phyloP scores from a whole-genome alignment of 2,888 invertebrate species.

The Koerneria pararmatus region DNA sequence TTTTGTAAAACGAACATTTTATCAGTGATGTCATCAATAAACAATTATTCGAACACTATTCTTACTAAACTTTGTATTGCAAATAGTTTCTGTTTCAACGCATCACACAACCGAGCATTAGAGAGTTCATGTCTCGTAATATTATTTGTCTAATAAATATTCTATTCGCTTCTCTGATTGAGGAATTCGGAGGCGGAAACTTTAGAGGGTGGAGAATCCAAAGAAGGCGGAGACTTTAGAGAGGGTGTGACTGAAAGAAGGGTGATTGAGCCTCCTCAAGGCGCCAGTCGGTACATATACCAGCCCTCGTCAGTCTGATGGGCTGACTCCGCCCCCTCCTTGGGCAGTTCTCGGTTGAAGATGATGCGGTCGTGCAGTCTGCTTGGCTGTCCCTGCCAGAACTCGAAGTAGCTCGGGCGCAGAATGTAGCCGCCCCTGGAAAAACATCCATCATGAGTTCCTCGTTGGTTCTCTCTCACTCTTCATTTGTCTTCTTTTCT shows the following conservation, averaged over 20 bases:
- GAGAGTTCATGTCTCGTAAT: too few species aligned
- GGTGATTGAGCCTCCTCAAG: slow-evolving; percentile 22
- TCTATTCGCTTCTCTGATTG: too few species aligned
- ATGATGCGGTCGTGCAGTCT: slow-evolving; percentile 90
- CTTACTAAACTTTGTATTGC: too few species aligned
- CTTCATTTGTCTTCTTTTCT: not conserved
- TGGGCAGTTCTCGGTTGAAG: slow-evolving; percentile 64
- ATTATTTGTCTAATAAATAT: too few species aligned
- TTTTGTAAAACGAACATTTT: too few species aligned
- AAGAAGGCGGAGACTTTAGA: not conserved
- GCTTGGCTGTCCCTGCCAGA: slow-evolving; percentile 97
- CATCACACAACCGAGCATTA: too few species aligned
- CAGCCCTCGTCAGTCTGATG: slow-evolving; percentile 29
- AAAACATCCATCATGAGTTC: slow-evolving; percentile 34
- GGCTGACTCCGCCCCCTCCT: slow-evolving; percentile 63
- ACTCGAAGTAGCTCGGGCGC: slow-evolving; percentile 78
- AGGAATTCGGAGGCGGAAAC: too few species aligned
- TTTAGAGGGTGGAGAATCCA: not conserved
- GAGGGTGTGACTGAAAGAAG: not conserved
- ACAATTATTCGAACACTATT: too few species aligned
- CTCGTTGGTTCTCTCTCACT: not conserved
- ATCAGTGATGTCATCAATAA: too few species aligned
- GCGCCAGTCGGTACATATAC: slow-evolving; percentile 38
- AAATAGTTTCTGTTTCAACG: too few species aligned
- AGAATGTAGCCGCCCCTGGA: slow-evolving; percentile 87